These are phyloP conservation scores for Microcebus jonahi DNA, from an alignment of 2,113 vertebrate genomes.

Conservation along the genomic window DNA sequence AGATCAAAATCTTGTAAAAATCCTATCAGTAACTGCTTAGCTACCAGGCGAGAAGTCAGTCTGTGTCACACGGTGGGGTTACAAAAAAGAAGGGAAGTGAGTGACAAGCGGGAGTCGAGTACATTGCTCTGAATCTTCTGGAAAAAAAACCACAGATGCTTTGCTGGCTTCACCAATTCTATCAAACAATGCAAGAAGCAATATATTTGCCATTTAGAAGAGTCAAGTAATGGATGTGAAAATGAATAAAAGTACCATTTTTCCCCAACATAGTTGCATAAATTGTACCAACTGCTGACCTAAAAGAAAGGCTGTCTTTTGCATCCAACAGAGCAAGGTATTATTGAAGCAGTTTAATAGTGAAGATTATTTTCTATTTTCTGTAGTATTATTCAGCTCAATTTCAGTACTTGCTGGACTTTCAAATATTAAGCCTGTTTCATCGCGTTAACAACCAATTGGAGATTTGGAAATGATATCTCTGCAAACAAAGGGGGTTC, in stretches of 20 bases:
- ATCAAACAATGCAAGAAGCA: background rate
- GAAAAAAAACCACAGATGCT: background rate
- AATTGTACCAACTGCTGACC: background rate
- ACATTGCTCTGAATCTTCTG: background rate
- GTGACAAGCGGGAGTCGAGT: background rate
- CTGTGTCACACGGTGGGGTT: background rate
- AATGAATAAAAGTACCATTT: background rate
- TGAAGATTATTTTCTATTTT: slow-evolving; percentile 46
- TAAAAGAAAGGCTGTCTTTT: background rate
- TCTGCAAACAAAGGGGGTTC: background rate
- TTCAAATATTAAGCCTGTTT: slow-evolving; percentile 22
- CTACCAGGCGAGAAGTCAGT: background rate
- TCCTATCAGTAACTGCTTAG: background rate
- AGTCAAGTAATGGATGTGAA: background rate
- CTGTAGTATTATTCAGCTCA: slow-evolving; percentile 17
- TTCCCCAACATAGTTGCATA: background rate
- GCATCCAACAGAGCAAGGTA: background rate
- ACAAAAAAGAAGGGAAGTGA: no score
- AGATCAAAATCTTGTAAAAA: background rate
- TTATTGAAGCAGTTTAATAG: slow-evolving; percentile 50
- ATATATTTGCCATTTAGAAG: background rate
- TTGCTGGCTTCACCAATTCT: background rate
- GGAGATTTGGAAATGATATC: slow-evolving; percentile 60
- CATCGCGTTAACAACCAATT: background rate
- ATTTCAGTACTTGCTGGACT: slow-evolving; percentile 56